phyloP scores from a whole-genome alignment of 2,888 invertebrate species.

The Pheosia tremula region DNA sequence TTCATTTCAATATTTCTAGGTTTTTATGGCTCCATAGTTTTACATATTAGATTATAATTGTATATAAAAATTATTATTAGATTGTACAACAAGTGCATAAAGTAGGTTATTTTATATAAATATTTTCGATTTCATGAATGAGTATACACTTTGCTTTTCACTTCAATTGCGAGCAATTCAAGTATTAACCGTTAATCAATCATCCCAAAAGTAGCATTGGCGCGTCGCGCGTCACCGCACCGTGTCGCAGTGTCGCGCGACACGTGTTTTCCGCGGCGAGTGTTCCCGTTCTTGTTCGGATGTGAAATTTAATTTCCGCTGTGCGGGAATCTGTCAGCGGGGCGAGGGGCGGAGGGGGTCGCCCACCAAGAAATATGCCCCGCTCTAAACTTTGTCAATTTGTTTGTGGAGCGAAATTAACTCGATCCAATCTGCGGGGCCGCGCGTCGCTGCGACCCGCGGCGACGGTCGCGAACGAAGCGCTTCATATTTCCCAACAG shows the following conservation, averaged over 20 bases:
- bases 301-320: constrained; percentile 85
- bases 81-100: too few species aligned
- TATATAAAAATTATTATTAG: too few species aligned
- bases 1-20: too few species aligned
- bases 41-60: too few species aligned
- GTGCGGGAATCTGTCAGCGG: constrained; percentile 77
- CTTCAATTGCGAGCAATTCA: too few species aligned
- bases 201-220: background rate
- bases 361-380: constrained; percentile 81
- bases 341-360: constrained; percentile 50
- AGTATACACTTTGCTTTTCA: too few species aligned
- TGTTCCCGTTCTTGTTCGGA: constrained; percentile 79
- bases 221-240: constrained; percentile 46
- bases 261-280: constrained; percentile 74
- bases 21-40: too few species aligned
- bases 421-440: constrained; percentile 82
- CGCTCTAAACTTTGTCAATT: constrained; percentile 85
- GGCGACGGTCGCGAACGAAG: constrained; percentile 58
- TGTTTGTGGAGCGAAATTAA: constrained; percentile 85
- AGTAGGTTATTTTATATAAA: too few species aligned
- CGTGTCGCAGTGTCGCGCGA: constrained; percentile 43
- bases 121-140: too few species aligned
- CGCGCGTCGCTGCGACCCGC: constrained; percentile 65
- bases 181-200: constrained; percentile 5
- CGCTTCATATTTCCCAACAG: constrained; percentile 68